A percentile compares a stretch with the other conserved stretches of the same genome.
Evolutionary conservation across 2,888 invertebrate species (phyloP).

Genomic region (Agrotis ipsilon): DNA sequence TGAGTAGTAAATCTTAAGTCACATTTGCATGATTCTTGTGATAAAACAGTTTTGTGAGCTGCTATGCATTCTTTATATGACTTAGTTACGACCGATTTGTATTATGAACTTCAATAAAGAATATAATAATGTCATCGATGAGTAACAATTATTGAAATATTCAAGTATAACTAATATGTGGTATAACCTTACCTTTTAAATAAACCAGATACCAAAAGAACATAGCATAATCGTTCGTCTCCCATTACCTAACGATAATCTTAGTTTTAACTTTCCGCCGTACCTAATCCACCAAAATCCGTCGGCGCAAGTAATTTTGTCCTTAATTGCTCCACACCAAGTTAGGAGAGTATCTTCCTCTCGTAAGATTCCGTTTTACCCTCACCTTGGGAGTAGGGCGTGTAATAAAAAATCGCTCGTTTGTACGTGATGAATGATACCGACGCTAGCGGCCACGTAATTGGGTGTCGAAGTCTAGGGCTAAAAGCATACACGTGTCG

Average conservation of each 20-base stretch:
- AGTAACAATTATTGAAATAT: neutral
- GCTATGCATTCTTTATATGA: too few species aligned
- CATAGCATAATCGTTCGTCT: conserved; percentile 16
- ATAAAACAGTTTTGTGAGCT: neutral
- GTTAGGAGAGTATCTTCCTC: conserved; percentile 73
- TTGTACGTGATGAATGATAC: conserved; percentile 86
- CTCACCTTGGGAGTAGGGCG: conserved; percentile 65
- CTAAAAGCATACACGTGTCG: conserved; percentile 90
- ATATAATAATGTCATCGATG: neutral
- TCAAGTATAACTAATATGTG: too few species aligned
- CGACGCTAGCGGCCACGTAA: conserved; percentile 81
- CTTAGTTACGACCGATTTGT: too few species aligned
- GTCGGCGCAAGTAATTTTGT: conserved; percentile 71
- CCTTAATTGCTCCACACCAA: conserved; percentile 78
- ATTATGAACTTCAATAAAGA: neutral
- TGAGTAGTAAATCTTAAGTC: neutral
- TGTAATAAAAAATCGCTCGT: conserved; percentile 83
- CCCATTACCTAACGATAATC: conserved; percentile 56
- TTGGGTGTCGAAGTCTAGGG: conserved; percentile 88
- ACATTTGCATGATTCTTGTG: neutral
- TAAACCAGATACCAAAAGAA: conserved; percentile 9
- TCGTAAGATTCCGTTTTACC: conserved; percentile 72
- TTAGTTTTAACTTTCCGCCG: conserved; percentile 63
- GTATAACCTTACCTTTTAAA: neutral
- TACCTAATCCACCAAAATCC: conserved; percentile 70